These are phyloP conservation scores for Metalampra italica DNA, from an alignment of 2,888 invertebrate genomes.

Conservation along the genomic window DNA sequence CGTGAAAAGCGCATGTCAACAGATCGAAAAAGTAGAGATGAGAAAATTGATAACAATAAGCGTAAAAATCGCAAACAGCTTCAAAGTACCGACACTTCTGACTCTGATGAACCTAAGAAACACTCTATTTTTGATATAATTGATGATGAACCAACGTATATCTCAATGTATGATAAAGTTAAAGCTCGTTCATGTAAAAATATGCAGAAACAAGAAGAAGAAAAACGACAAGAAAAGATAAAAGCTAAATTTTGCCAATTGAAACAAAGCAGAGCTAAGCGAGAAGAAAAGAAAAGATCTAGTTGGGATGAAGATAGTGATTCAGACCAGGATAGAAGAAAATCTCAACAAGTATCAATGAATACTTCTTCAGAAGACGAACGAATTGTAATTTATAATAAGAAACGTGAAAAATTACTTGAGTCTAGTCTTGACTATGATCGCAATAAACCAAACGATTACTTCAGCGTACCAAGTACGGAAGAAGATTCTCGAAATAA, in stretches of 20 bases:
- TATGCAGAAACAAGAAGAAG: conserved; percentile 94
- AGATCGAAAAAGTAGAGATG: conserved; percentile 74
- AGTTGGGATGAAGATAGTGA: conserved; percentile 94
- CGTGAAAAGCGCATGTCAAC: conserved; percentile 72
- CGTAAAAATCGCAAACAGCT: conserved; percentile 56
- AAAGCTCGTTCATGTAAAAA: conserved; percentile 96
- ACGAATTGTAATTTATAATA: conserved; percentile 49
- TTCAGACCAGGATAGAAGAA: conserved; percentile 75
- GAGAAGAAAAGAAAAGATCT: conserved; percentile 93
- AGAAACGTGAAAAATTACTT: conserved; percentile 76
- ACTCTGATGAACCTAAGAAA: conserved; percentile 90
- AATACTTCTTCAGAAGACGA: conserved; percentile 79
- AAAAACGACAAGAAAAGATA: conserved; percentile 90
- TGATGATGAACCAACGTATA: conserved; percentile 92
- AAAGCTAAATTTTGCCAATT: conserved; percentile 93
- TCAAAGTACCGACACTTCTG: conserved; percentile 83
- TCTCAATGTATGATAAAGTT: conserved; percentile 98
- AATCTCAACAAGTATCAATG: conserved; percentile 59
- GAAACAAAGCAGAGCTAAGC: conserved; percentile 91
- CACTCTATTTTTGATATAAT: conserved; percentile 95
- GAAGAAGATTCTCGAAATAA: conserved; percentile 76
- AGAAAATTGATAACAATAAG: conserved; percentile 54
- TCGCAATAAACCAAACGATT: conserved; percentile 68
- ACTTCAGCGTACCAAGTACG: conserved; percentile 65
- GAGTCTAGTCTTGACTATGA: conserved; percentile 49